Conservation (phyloP, 2,113 vertebrate genomes). For the Ophiodon elongatus region DNA sequence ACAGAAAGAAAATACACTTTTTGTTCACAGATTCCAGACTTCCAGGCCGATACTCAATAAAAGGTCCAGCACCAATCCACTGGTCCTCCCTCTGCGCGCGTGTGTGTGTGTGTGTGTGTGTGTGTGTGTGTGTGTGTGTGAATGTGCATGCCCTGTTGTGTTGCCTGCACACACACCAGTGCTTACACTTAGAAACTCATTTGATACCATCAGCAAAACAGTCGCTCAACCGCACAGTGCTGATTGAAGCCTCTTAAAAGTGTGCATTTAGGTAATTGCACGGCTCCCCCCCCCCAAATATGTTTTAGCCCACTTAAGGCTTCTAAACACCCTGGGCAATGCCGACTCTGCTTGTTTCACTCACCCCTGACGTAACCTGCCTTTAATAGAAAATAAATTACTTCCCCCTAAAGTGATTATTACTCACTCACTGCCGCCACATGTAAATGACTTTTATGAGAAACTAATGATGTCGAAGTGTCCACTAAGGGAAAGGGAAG, state of each 20-base stretch:
- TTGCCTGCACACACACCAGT: constrained; percentile 41
- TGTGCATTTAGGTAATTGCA: constrained; percentile 83
- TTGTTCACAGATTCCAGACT: background rate
- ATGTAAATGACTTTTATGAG: constrained; percentile 83
- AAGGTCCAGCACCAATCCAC: constrained; percentile 1
- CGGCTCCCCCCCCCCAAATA: constrained; percentile 72
- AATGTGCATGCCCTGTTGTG: constrained; percentile 8
- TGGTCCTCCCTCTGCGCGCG: background rate
- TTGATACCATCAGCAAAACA: constrained; percentile 78
- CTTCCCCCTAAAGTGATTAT: constrained; percentile 80
- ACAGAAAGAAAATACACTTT: background rate
- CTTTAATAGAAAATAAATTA: constrained; percentile 83
- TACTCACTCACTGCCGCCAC: constrained; percentile 75
- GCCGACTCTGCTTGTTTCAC: constrained; percentile 74
- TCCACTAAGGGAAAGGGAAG: constrained; percentile 62
- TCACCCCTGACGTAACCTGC: constrained; percentile 71
- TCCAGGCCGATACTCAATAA: background rate
- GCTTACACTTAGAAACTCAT: constrained; percentile 75
- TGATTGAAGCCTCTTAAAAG: constrained; percentile 80
- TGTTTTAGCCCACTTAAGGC: constrained; percentile 78
- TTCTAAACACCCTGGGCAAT: constrained; percentile 66
- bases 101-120: background rate
- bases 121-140: constrained; percentile 17
- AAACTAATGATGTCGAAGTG: constrained; percentile 80
- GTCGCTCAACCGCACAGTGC: constrained; percentile 60